Conservation (phyloP, 2,113 vertebrate species). For the Calypte anna region DNA sequence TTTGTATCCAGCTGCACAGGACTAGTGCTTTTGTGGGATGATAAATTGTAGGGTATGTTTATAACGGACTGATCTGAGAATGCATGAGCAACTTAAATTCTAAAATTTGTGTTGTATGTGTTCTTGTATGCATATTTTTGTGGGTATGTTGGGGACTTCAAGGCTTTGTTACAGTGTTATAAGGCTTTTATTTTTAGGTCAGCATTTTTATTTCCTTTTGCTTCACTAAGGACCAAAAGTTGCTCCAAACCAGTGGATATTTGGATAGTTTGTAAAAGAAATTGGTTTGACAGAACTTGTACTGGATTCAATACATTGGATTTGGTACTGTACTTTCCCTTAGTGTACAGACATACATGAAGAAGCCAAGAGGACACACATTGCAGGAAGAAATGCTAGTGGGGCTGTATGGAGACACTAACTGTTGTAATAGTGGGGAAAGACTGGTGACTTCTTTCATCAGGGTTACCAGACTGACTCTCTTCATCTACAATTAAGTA, state of each 20-base stretch:
- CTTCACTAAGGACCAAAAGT: neutral
- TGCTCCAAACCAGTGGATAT: neutral
- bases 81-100: neutral
- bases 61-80: neutral
- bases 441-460: neutral
- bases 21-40: neutral
- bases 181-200: neutral
- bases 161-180: neutral
- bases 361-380: neutral
- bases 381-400: neutral
- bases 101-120: neutral
- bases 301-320: neutral
- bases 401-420: neutral
- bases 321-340: neutral
- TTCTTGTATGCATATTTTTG: rapidly evolving
- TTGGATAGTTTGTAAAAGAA: neutral
- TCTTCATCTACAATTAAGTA: neutral
- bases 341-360: neutral
- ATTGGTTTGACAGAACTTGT: neutral
- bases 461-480: neutral
- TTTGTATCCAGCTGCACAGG: neutral
- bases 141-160: neutral
- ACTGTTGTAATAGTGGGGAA: neutral
- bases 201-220: neutral
- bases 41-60: neutral